Percentiles rank a stretch among this genome's conserved stretches.
Evolutionary conservation across 2,113 vertebrate genomes (phyloP).

Genomic region (Paedocypris sp.): DNA sequence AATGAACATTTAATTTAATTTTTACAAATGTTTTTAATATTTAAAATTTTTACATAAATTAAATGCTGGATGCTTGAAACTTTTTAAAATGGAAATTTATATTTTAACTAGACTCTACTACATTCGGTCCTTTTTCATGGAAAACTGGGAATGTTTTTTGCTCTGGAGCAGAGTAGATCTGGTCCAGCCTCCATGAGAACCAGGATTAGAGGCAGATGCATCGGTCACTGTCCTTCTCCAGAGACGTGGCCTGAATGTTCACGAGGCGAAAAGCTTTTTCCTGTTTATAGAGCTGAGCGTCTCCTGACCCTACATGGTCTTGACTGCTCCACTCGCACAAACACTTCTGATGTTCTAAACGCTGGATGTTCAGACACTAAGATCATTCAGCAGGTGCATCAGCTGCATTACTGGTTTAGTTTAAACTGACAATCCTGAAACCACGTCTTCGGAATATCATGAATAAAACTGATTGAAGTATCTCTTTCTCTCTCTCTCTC

Average conservation of each 20-base stretch:
- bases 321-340: not conserved
- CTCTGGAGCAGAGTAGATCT: not conserved
- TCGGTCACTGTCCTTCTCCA: constrained; percentile 22
- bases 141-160: no score
- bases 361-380: not conserved
- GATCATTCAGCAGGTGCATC: not conserved
- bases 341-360: not conserved
- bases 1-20: no score
- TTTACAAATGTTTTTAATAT: no score
- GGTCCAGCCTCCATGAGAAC: constrained; percentile 23
- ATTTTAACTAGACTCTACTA: no score
- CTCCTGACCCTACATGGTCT: not conserved
- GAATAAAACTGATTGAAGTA: no score
- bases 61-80: no score
- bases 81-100: no score
- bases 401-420: no score
- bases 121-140: no score
- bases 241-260: constrained; percentile 2
- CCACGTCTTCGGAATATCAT: not conserved
- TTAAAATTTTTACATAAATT: no score
- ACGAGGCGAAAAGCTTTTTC: constrained; percentile 18
- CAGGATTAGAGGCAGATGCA: constrained; percentile 6
- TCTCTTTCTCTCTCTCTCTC: no score
- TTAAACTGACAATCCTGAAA: no score
- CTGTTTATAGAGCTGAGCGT: constrained; percentile 24